A percentile compares a stretch with the other conserved stretches of the same genome.
Evolutionary conservation across 2,797 vertebrate species (phyloP).

Genomic region (Graptemys geographica): DNA sequence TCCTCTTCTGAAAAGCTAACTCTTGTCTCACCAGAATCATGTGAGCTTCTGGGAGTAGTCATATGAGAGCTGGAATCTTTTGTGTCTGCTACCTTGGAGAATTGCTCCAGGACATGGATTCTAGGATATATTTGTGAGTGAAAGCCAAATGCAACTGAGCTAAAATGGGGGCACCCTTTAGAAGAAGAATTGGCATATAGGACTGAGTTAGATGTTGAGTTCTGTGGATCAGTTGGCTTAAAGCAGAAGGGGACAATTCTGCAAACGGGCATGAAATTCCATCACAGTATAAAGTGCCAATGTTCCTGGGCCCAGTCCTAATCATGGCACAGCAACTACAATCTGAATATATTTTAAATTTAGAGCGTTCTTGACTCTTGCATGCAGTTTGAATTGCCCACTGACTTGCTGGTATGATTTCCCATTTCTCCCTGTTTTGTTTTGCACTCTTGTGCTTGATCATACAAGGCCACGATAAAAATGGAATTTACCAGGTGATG

Average conservation of each 20-base stretch:
- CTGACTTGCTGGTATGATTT: not conserved
- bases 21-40: not conserved
- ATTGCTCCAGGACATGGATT: fast-evolving
- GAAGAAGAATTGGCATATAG: not conserved
- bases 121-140: not conserved
- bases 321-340: not conserved
- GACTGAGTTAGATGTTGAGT: not conserved
- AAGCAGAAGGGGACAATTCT: not conserved
- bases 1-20: not conserved
- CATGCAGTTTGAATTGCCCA: conserved; percentile 28
- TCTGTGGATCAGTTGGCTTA: not conserved
- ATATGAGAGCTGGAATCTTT: not conserved
- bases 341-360: not conserved
- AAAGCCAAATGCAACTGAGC: not conserved
- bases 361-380: not conserved
- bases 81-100: not conserved
- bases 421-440: conserved; percentile 8
- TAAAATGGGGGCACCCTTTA: fast-evolving
- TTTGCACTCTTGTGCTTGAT: conserved; percentile 32
- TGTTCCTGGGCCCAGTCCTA: not conserved
- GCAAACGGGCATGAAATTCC: not conserved
- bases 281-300: not conserved
- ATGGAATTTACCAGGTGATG: conserved; percentile 51
- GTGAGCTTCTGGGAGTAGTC: not conserved
- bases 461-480: conserved; percentile 41